Conservation (phyloP, 2,888 invertebrate genomes). For the Tetragonula carbonaria region DNA sequence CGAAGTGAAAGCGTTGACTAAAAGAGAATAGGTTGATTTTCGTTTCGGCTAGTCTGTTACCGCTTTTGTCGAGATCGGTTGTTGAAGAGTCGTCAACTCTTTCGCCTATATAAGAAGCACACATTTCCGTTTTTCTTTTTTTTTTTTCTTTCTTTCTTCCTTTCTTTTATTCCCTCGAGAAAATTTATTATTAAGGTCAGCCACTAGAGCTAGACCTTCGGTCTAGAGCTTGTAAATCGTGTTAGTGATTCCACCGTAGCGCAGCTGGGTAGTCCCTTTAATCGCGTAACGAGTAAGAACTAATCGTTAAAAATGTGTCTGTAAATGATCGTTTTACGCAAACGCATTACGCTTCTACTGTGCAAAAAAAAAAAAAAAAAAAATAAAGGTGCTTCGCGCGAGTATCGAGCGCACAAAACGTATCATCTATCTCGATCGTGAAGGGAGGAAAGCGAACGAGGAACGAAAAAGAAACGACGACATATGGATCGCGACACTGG, state of each 20-base stretch:
- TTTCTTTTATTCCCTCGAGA: neutral
- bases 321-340: constrained; percentile 72
- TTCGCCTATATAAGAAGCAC: constrained; percentile 11
- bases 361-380: constrained; percentile 51
- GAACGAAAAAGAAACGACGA: constrained; percentile 10
- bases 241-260: constrained; percentile 31
- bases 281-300: constrained; percentile 46
- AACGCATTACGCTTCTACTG: constrained; percentile 78
- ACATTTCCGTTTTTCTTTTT: constrained; percentile 24
- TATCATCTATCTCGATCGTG: constrained; percentile 55
- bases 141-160: too few species aligned
- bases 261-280: constrained; percentile 35
- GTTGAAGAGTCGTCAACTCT: constrained; percentile 43
- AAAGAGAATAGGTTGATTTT: constrained; percentile 44
- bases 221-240: constrained; percentile 36
- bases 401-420: constrained; percentile 66
- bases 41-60: constrained; percentile 58
- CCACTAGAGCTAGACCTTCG: constrained; percentile 14
- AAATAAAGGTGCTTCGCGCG: constrained; percentile 69
- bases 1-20: constrained; percentile 16
- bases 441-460: constrained; percentile 42
- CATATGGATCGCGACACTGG: constrained; percentile 22
- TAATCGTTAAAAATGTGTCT: constrained; percentile 61
- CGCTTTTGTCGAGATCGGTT: constrained; percentile 41
- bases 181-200: constrained; percentile 32